Conservation (phyloP, 2,888 invertebrate genomes). For the Macrosoma leucophasiata region DNA sequence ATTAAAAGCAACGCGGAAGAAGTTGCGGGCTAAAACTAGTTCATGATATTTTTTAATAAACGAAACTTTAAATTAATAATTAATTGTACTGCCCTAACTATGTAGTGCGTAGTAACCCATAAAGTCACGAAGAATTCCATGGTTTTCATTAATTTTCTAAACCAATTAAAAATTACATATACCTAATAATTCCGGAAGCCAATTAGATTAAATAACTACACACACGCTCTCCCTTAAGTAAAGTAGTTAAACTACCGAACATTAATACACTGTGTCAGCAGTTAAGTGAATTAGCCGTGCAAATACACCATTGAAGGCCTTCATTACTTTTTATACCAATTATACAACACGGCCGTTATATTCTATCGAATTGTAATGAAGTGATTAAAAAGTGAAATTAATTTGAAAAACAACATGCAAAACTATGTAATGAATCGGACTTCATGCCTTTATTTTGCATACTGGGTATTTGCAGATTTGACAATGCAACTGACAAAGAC, state of each 20-base stretch:
- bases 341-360: no score
- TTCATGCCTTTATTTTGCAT: no score
- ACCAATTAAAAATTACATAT: background rate
- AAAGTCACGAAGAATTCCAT: conserved; percentile 3
- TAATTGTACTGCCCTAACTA: background rate
- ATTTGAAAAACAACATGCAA: no score
- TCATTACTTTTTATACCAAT: conserved; percentile 13
- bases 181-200: background rate
- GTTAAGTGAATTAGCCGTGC: conserved; percentile 49
- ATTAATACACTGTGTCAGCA: conserved; percentile 42
- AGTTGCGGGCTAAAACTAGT: no score
- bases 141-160: conserved; percentile 1
- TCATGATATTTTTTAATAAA: no score
- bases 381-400: no score
- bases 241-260: conserved; percentile 37
- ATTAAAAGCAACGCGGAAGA: no score
- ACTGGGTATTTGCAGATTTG: no score
- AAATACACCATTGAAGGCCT: conserved; percentile 35
- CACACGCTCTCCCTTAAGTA: conserved; percentile 37
- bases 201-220: background rate
- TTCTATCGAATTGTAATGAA: no score
- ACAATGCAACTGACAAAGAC: no score
- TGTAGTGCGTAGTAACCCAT: conserved; percentile 3
- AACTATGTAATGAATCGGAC: no score
- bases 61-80: background rate